Evolutionary conservation across 1,140 invertebrate species (phyloP).

Genomic region (Drosophila ercepeae): DNA sequence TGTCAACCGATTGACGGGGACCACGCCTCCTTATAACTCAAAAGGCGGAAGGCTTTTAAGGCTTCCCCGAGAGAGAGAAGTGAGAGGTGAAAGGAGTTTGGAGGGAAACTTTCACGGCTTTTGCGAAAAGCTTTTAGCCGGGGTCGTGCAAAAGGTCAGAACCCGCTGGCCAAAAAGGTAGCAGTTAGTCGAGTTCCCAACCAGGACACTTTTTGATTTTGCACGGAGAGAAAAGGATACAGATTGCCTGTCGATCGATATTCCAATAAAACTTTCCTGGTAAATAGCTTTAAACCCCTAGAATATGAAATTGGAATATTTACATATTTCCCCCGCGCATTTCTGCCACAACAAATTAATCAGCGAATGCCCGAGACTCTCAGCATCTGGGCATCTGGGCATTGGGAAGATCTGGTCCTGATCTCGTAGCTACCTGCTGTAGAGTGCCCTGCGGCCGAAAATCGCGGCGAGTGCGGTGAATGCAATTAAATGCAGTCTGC

Average conservation of each 20-base stretch:
- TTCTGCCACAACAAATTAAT: slow-evolving; percentile 50
- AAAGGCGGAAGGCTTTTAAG: slow-evolving; percentile 8
- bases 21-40: slow-evolving; percentile 29
- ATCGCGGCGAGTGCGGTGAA: slow-evolving; percentile 44
- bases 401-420: slow-evolving; percentile 21
- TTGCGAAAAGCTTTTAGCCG: slow-evolving; percentile 48
- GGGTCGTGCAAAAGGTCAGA: slow-evolving; percentile 53
- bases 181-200: slow-evolving; percentile 64
- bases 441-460: slow-evolving; percentile 58
- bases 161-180: slow-evolving; percentile 48
- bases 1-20: slow-evolving; percentile 67
- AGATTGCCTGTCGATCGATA: no score
- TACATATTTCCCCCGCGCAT: neutral
- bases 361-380: slow-evolving; percentile 12
- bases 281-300: neutral
- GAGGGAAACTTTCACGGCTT: slow-evolving; percentile 58
- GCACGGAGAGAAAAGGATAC: no score
- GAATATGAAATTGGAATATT: neutral
- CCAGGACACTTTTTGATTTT: slow-evolving; percentile 12
- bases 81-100: slow-evolving; percentile 70
- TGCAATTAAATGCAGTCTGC: slow-evolving; percentile 74
- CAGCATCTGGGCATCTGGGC: neutral
- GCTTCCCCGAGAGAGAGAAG: slow-evolving; percentile 25
- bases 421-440: slow-evolving; percentile 55
- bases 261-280: no score